Base-by-base conservation (phyloP, 2,888 invertebrate species). In the Willowsia nigromaculata region DNA sequence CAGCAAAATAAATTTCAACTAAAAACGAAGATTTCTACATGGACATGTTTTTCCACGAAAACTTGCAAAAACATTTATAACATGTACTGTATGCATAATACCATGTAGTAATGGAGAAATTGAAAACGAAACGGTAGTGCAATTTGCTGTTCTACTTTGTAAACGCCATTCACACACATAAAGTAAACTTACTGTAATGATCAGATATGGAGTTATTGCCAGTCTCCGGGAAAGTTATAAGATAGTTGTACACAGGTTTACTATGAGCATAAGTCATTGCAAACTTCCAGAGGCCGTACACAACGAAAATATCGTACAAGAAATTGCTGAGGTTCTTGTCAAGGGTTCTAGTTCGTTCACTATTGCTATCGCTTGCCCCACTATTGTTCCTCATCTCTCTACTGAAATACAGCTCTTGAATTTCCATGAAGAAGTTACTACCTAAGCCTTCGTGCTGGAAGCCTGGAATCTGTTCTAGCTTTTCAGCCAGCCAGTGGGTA, bases 201-300 rank as follows among this genome's bases (percentile, higher is more conserved):
- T 80, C 80, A 80, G 80, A 80, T 78, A 53, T 13, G 53, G 78
- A 33, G 11, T 56, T 22, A 59, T 80, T 80, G 37, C 56, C 18
- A 78, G 18, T 56, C 78, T 59, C 59, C 6, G 59, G 37, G 50
- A 90, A 90, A 6, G 90, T 65, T 59, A 90, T 78, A 18, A 91
- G 22, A 47, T 91, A 91, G 9, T 88, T 83, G 78, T 91, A 91
- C n/a, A 90, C 90, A 43, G 90, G 88, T 27, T 85, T 86, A 30
- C 85, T 65, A n/a, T 78, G 62, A 9, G 91, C 84, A 18, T 90
- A 82, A 59, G 76, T 59, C 50, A 91, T 33, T 15, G 90, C 88
- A 62, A 89, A 88, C 27, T 90, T 90, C 88, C 88, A 85, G 30
- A 88, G 30, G 43, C 90, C 90, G 27, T 83, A 71, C 0, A 90